Percentiles rank a stretch among this genome's conserved stretches.
Conservation (phyloP, 1,140 invertebrate species). For the Mycetomoellerius zeteki region DNA sequence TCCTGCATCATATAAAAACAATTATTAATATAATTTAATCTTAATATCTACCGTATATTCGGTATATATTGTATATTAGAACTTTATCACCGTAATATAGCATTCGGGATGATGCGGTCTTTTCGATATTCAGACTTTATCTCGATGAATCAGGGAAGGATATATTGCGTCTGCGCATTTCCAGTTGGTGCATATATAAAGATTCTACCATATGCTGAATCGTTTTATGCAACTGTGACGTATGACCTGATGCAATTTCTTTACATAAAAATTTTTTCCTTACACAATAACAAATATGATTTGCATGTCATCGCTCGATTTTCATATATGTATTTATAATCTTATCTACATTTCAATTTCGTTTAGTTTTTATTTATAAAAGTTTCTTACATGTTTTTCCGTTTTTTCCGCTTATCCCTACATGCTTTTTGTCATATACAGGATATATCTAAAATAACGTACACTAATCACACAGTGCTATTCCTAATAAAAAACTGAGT, state of each 20-base stretch:
- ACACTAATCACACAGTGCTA: no score
- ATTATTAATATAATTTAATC: constrained; percentile 7
- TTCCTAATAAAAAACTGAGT: no score
- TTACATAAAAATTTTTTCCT: neutral
- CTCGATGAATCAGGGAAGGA: constrained; percentile 30
- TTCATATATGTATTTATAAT: neutral
- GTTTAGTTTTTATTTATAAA: neutral
- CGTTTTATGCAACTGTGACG: constrained; percentile 30
- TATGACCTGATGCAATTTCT: neutral
- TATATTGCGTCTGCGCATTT: constrained; percentile 29
- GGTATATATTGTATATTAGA: neutral
- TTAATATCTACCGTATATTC: neutral
- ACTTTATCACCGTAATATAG: constrained; percentile 15
- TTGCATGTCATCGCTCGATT: neutral
- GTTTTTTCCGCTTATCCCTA: no score
- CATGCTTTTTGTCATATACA: neutral
- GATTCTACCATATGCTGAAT: constrained; percentile 45
- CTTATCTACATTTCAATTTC: neutral
- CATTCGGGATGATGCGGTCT: constrained; percentile 23
- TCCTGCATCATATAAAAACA: constrained; percentile 3
- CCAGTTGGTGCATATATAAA: neutral
- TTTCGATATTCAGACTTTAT: constrained; percentile 55
- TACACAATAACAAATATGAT: neutral
- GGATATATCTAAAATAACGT: no score
- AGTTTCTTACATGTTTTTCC: neutral